Evolutionary conservation across 2,888 invertebrate species (phyloP), one percentile per base, ranked within the genome.

Genomic region (Acholoe squamosa): DNA sequence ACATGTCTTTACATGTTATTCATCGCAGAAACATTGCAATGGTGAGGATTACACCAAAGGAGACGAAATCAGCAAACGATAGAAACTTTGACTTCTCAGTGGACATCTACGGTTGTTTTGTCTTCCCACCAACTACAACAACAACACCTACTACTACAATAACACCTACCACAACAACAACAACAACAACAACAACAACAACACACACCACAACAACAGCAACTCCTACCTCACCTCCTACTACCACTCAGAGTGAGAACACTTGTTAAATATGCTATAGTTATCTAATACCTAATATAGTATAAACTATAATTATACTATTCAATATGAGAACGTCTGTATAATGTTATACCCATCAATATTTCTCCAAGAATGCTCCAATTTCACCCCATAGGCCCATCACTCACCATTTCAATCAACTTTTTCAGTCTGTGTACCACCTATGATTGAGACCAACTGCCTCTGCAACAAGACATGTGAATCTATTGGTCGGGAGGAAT

Each of bases 401-500:
- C 43, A 43, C 3, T 43, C 10, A 43, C 10, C 10, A 43, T 43
- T 43, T 43, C 43, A 43, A 43, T 43, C 43, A 43, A 10, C 10
- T 43, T 43, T 84, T 90, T n/a, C 80, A 91, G 90, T 31, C n/a
- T 90, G 90, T 90, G 71, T 51, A 7, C 90, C 67, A n/a, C 86
- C 76, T 22, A 77, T 80, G 56, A 56, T 90, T 14, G 71, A 67
- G 31, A 90, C 90, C 16, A 54, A 90, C 67, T 91, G 91, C 54
- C 25, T 89, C 16, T 91, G 91, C 89, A 86, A 76, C 22, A 34
- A 80, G 34, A 90, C 91, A 22, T 91, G 91, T 76, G 77, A 90
- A 31, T 91, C 54, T 19, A n/a, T 71, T 43, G 91, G 80, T 19
- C 5, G 51, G 34, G 34, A n/a, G 19, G 34, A 19, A 10, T 91